phyloP scores from a whole-genome alignment of 2,888 invertebrate species.

The Lasioglossum oenotherae region DNA sequence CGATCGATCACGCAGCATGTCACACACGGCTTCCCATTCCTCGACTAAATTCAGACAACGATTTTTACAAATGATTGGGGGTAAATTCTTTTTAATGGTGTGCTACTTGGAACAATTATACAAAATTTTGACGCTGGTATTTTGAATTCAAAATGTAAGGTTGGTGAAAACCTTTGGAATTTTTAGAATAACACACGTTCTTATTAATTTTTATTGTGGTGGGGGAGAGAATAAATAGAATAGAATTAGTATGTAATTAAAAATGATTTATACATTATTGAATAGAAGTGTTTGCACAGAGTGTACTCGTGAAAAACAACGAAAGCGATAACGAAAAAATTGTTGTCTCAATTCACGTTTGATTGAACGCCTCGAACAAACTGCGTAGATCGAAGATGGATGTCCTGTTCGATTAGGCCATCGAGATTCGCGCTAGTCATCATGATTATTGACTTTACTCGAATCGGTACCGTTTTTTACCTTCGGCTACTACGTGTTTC shows the following conservation, averaged over 20 bases:
- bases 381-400: conserved; percentile 14
- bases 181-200: neutral
- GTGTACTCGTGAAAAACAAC: neutral
- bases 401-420: conserved; percentile 52
- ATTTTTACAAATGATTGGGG: neutral
- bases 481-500: conserved; percentile 53
- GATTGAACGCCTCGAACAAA: neutral
- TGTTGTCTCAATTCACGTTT: neutral
- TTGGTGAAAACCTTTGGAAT: neutral
- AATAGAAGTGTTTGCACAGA: neutral
- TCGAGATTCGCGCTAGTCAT: conserved; percentile 26
- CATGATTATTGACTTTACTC: conserved; percentile 35
- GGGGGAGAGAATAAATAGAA: too few relatives aligned
- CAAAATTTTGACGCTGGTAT: neutral
- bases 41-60: neutral
- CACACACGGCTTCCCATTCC: neutral
- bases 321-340: neutral
- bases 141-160: neutral
- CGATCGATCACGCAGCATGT: conserved; percentile 27
- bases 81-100: neutral
- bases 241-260: too few relatives aligned
- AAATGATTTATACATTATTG: too few relatives aligned
- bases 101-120: neutral
- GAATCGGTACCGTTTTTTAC: conserved; percentile 36
- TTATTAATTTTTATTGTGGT: neutral